Evolutionary conservation across 92 coral and sea anemone species (phyloP), one percentile per base, ranked within the genome.

Genomic region (Blastomussa wellsi): DNA sequence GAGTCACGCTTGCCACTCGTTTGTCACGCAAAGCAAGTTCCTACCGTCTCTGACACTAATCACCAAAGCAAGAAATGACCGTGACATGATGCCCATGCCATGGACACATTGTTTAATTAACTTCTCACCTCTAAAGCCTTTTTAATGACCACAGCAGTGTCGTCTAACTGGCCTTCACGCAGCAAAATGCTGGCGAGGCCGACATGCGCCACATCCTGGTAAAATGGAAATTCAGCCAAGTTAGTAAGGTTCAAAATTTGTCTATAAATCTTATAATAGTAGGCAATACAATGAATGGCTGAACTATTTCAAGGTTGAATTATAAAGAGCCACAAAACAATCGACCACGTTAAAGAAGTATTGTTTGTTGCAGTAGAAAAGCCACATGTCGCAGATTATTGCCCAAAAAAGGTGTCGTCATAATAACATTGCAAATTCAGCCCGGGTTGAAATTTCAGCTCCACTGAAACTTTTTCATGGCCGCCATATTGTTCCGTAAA

Each of bases 181-280:
- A 92, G 78, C 76, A 96, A 76, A 48, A 96, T 90, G 71, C 94
- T 95, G 19, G 95, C 93, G 44, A 95, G 81, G 29, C 98, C 92
- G 15, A 95, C 93, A n/a, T 93, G 86, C 4, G 98, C 92, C 24
- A 94, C 89, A 28, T 95, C 98, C 97, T 93, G 84, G 37, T 24
- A 57, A 28, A 72, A 48, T 22, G 70, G 49, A 14, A 73, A 53
- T 12, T 36, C 2, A 32, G 11, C 22, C 12, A 35, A 5, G 28
- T 70, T 36, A 33, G 68, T 57, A 22, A 57, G 13, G 31, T 44
- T 44, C 12, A 44, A 39, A 39, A 39, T 39, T 39, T 8, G 7
- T 44, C 11, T 44, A 44, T 44, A 41, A 13, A 44, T 4, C 49
- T 44, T 44, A 6, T 44, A 28, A 26, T 24, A 3, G 1, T 59